Conservation (phyloP, 2,888 invertebrate species). For the Dynastes hyllus region DNA sequence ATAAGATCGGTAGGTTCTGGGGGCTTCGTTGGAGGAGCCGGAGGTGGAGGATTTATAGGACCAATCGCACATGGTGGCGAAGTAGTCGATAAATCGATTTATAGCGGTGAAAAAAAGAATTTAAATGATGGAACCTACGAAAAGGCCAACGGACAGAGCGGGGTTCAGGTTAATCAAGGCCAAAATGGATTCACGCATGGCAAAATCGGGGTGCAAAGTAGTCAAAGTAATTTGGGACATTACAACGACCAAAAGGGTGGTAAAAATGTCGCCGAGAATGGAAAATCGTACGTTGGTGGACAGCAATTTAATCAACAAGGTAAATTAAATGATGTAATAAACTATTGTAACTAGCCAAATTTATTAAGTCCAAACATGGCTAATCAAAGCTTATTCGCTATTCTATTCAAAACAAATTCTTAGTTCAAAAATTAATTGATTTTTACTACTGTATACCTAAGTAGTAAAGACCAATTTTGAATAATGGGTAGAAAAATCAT, state of each 20-base stretch:
- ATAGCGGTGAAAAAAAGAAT: constrained; percentile 75
- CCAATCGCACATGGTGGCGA: constrained; percentile 60
- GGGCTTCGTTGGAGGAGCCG: constrained; percentile 60
- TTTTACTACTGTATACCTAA: too few species aligned
- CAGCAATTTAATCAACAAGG: constrained; percentile 76
- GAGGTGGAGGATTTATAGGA: constrained; percentile 62
- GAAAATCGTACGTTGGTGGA: constrained; percentile 76
- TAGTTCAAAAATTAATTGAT: too few species aligned
- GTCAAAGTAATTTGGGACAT: constrained; percentile 72
- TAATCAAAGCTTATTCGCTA: too few species aligned
- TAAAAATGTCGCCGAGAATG: constrained; percentile 76
- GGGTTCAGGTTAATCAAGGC: constrained; percentile 74
- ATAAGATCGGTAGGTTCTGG: constrained; percentile 45
- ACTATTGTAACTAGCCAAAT: background rate
- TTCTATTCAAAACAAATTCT: too few species aligned
- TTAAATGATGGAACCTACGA: constrained; percentile 74
- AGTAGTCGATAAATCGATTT: constrained; percentile 75
- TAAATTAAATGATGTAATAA: constrained; percentile 60
- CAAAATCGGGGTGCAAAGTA: constrained; percentile 69
- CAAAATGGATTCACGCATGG: constrained; percentile 75
- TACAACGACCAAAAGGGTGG: constrained; percentile 76
- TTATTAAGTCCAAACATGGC: background rate
- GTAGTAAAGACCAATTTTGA: too few species aligned
- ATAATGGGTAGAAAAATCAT: too few species aligned
- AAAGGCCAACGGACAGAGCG: constrained; percentile 74